phyloP scores from a whole-genome alignment of 2,888 invertebrate genomes.

The Lysandra coridon region DNA sequence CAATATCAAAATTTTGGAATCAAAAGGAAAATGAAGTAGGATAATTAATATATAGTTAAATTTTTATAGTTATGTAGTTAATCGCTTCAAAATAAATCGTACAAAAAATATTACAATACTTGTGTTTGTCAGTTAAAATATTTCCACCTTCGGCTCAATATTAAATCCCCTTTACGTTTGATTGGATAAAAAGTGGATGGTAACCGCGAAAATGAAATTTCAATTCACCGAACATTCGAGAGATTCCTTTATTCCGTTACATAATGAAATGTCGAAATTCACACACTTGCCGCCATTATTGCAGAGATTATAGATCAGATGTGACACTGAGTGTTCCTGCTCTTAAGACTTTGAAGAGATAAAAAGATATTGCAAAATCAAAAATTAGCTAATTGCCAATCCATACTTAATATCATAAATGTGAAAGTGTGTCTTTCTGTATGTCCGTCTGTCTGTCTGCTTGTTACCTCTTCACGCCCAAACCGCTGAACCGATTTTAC shows the following conservation, averaged over 20 bases:
- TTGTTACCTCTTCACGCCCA: no score
- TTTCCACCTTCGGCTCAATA: conserved; percentile 9
- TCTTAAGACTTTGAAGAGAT: not conserved
- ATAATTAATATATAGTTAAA: no score
- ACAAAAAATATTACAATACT: not conserved
- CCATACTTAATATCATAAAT: no score
- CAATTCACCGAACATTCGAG: conserved; percentile 51
- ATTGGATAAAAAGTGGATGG: conserved; percentile 32
- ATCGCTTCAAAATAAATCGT: not conserved
- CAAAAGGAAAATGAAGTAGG: no score
- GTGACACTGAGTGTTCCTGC: not conserved
- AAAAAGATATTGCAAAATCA: not conserved
- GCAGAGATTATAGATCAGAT: not conserved
- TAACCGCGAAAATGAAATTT: conserved; percentile 43
- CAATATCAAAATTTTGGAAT: no score
- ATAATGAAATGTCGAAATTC: conserved; percentile 61
- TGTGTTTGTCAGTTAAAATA: not conserved
- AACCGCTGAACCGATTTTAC: no score
- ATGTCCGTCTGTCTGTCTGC: no score
- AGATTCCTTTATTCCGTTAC: conserved; percentile 59
- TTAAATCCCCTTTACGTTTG: conserved; percentile 26
- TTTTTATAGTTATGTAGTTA: not conserved
- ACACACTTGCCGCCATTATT: conserved; percentile 44
- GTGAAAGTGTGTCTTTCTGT: no score
- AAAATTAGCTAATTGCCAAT: not conserved